Evolutionary conservation across 2,888 invertebrate species (phyloP).

Genomic region (Trichacis sp.): DNA sequence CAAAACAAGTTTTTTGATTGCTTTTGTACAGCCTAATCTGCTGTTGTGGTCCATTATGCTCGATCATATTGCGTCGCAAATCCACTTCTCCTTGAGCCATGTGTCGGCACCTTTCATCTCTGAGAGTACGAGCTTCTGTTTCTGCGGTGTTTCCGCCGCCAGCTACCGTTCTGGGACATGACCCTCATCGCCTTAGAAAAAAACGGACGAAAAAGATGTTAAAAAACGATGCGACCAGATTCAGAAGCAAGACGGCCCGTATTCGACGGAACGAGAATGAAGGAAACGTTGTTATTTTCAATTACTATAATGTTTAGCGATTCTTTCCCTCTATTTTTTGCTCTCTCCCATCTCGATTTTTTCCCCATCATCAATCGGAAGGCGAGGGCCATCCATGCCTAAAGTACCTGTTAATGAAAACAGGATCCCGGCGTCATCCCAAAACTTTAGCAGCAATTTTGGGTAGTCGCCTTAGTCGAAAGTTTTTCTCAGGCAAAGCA

Average conservation of each 20-base stretch:
- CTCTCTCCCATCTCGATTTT: too few relatives aligned
- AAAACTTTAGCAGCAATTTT: conserved; percentile 7
- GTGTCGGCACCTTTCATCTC: conserved; percentile 61
- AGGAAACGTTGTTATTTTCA: conserved; percentile 21
- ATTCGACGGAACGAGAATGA: neutral
- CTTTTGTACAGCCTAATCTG: conserved; percentile 52
- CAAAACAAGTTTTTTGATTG: conserved; percentile 47
- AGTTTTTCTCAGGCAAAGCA: neutral
- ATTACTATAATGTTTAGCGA: conserved; percentile 36
- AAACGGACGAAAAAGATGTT: conserved; percentile 17
- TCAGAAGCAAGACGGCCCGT: neutral
- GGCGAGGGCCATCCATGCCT: neutral
- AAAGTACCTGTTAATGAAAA: neutral
- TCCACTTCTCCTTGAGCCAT: conserved; percentile 52
- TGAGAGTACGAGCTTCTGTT: conserved; percentile 61
- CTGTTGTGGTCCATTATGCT: conserved; percentile 58
- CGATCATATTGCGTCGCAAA: conserved; percentile 60
- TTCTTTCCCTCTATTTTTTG: conserved; percentile 8
- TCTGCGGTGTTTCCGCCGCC: conserved; percentile 63
- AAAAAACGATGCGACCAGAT: conserved; percentile 2
- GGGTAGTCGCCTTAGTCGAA: conserved; percentile 22
- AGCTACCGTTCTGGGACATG: conserved; percentile 63
- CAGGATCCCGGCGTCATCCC: neutral
- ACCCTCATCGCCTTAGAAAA: conserved; percentile 59
- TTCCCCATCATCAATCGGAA: neutral